Evolutionary conservation across 1,140 invertebrate genomes (phyloP), one percentile per base, ranked within the genome.

Genomic region (Sarcophaga peregrina): DNA sequence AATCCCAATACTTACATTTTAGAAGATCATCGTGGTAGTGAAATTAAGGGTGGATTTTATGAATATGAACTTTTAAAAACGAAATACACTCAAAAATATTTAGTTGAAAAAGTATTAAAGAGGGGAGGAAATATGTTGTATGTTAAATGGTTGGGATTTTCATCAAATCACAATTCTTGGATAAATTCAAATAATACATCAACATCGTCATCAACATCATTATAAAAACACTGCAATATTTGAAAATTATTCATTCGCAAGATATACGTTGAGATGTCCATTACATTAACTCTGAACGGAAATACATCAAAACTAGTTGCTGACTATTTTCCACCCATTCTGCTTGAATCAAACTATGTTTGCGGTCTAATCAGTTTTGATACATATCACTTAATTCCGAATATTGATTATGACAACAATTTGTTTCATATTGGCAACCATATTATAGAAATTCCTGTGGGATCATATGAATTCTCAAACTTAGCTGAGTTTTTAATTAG

Each of bases 1-100:
- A 84, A 87, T 86, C 89, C 88, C 82, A 88, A 84, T 87, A 90
- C n/a, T n/a, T n/a, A n/a, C n/a, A n/a, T n/a, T n/a, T n/a, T n/a
- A n/a, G n/a, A n/a, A n/a, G n/a, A n/a, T 83, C 86, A 83, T 82
- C 68, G 85, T 82, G 84, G 84, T 52, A 52, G 87, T 80, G 75
- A 73, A 17, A 89, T 91, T 50, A 82, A 85, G 76, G 89, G 89
- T 17, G 83, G 83, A 48, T 91, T 91, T 85, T 91, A 91, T 86
- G 82, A 87, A 84, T 25, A 84, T 45, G 89, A 90, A 84, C 72
- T 91, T 52, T 82, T 84, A 82, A 89, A 87, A 85, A 85, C 86
- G n/a, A 84, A 86, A 58, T 76, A 85, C 85, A 86, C 88, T 11
- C 80, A 91, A 82, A 75, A 68, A 48, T 90, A 89, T 86, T 82